phyloP scores from a whole-genome alignment of 2,113 vertebrate species.

The Plestiodon gilberti region DNA sequence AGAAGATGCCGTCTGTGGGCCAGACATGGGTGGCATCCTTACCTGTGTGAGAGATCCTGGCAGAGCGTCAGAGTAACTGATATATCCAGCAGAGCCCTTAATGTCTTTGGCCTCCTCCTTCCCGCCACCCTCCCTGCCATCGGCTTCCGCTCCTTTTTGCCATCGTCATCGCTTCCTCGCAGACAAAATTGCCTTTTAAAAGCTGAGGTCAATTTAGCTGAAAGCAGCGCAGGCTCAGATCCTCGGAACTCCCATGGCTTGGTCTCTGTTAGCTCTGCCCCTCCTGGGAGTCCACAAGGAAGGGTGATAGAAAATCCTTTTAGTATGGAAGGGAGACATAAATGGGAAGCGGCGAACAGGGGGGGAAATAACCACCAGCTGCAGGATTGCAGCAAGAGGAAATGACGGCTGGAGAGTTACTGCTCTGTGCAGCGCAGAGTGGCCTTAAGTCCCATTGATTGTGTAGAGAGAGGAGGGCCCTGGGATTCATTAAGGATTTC shows the following conservation, averaged over 20 bases:
- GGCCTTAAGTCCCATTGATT: constrained; percentile 58
- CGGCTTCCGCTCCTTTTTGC: background rate
- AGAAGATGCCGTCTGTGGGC: background rate
- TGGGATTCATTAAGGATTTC: constrained; percentile 48
- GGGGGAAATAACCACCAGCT: constrained; percentile 18
- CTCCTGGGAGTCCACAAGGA: constrained; percentile 2
- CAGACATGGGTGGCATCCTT: background rate
- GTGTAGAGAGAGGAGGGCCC: constrained; percentile 5
- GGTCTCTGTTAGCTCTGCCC: background rate
- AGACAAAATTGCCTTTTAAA: constrained; percentile 42
- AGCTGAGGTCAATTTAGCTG: background rate
- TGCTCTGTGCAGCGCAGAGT: constrained; percentile 46
- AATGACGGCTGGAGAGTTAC: constrained; percentile 20
- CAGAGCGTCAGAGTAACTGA: constrained; percentile 24
- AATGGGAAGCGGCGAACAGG: background rate
- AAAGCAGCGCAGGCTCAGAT: constrained; percentile 4
- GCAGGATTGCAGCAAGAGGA: constrained; percentile 29
- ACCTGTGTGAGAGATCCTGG: constrained; percentile 39
- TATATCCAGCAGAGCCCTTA: background rate
- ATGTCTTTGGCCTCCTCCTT: background rate
- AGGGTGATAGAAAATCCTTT: background rate
- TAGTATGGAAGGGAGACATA: background rate
- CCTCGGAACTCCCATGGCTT: constrained; percentile 3
- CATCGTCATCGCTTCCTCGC: background rate
- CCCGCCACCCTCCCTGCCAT: background rate